Evolutionary conservation across 2,888 invertebrate genomes (phyloP).

Genomic region (Drosophila infuscata): DNA sequence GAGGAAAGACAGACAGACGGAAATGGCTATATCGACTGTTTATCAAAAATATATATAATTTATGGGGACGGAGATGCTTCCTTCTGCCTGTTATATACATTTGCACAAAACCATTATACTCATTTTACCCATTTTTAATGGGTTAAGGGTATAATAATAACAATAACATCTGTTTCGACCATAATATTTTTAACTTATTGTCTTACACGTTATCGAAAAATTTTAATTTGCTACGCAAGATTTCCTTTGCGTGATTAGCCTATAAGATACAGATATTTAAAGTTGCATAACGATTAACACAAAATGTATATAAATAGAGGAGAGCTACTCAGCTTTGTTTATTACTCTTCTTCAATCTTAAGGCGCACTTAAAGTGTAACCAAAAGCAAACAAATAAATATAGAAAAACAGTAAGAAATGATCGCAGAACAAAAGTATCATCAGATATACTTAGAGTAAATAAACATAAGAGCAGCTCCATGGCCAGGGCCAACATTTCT

Average conservation of each 20-base stretch:
- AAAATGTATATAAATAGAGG: not conserved
- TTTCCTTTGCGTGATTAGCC: not conserved
- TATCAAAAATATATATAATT: no score
- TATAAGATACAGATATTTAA: not conserved
- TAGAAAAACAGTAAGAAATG: not conserved
- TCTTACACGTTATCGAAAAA: not conserved
- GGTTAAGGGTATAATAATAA: not conserved
- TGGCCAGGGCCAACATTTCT: conserved; percentile 35
- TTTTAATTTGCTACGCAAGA: not conserved
- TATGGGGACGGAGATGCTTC: no score
- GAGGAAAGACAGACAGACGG: no score
- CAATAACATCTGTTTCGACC: not conserved
- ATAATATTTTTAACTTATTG: not conserved
- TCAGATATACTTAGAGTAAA: conserved; percentile 26
- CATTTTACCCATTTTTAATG: no score
- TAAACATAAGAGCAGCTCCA: conserved; percentile 33
- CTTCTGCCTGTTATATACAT: no score
- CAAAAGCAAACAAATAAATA: conserved; percentile 15
- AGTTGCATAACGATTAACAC: not conserved
- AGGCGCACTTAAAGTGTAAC: conserved; percentile 24
- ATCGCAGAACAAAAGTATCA: conserved; percentile 9
- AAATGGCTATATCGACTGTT: no score
- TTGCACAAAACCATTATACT: no score
- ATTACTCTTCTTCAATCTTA: conserved; percentile 2
- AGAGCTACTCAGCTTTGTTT: not conserved